Base-by-base conservation (phyloP, 2,113 vertebrate genomes). In the Morone saxatilis region DNA sequence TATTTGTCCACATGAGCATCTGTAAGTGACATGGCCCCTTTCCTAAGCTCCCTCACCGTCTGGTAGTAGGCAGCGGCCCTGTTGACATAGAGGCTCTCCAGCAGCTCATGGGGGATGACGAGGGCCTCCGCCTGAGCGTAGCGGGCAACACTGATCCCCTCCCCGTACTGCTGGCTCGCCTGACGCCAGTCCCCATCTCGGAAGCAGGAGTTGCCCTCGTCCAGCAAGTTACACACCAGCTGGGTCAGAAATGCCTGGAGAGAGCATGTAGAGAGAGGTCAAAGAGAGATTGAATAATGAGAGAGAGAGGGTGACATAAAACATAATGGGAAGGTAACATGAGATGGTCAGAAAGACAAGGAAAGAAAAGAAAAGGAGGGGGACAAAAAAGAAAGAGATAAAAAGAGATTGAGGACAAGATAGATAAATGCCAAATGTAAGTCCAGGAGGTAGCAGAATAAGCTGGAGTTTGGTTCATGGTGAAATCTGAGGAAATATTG, bases 41-140 rank as follows among this genome's bases (percentile, higher is more conserved):
- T 48, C 38, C 43, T 47, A 47, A 14, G 31, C 19, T 54, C 25
- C 70, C 97, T 97, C 91, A 99, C 98, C 96, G 96, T 96, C 88
- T 96, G 95, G 83, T 97, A 98, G 91, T 95, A 97, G 87, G 97
- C 98, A 85, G 98, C 96, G 1, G 98, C 98, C 85, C 97, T 94
- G 94, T 99, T 99, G 66, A 99, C 97, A 0, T 98, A 96, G 22
- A 99, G 95, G 76, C 97, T 96, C 93, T 98, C 98, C 86, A 98
- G 94, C 71, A 99, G 96, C 66, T 98, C 97, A 14, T 94, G 92
- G 16, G 98, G 97, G 56, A 99, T 97, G 85, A 95, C 90, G 74
- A 99, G 96, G 57, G 97, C 97, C 0, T 99, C 98, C 0, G 98
- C 97, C 91, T 97, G 97, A 0, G 98, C 97, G 0, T 99, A 99